phyloP scores from a whole-genome alignment of 1,140 invertebrate genomes.

The Chironomus tepperi region DNA sequence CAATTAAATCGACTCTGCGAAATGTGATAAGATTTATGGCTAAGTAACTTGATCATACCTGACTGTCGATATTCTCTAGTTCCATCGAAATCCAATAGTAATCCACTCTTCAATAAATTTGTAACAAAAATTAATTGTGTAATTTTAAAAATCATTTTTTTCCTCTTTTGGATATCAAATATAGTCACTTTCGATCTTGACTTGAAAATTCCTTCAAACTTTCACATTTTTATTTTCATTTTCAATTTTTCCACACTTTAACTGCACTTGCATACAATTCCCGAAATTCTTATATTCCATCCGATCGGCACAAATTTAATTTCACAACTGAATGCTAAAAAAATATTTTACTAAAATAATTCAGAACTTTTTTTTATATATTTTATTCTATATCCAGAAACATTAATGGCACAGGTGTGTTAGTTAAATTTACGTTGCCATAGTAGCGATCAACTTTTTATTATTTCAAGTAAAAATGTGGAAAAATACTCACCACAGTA shows the following conservation, averaged over 20 bases:
- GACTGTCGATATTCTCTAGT: not conserved
- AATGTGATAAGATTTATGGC: not conserved
- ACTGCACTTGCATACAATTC: not conserved
- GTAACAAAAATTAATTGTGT: not conserved
- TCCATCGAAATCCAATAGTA: not conserved
- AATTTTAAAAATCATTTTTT: conserved; percentile 3
- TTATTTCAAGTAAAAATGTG: too few relatives aligned
- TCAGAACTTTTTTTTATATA: not conserved
- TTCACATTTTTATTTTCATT: not conserved
- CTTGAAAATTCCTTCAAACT: not conserved
- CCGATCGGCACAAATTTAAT: not conserved
- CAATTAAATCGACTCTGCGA: not conserved
- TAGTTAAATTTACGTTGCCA: not conserved
- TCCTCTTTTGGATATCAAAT: not conserved
- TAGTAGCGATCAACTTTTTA: not conserved
- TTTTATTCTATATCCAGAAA: not conserved
- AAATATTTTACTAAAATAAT: conserved; percentile 3
- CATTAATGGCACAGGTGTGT: not conserved
- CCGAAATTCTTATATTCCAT: not conserved
- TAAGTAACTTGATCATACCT: not conserved
- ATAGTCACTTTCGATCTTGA: not conserved
- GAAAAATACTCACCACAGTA: too few relatives aligned
- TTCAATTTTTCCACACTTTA: not conserved
- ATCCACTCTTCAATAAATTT: not conserved
- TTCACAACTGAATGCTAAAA: conserved; percentile 6